These are phyloP conservation scores for Rhinolophus sinicus DNA, from an alignment of 2,113 vertebrate genomes.

Conservation along the genomic window DNA sequence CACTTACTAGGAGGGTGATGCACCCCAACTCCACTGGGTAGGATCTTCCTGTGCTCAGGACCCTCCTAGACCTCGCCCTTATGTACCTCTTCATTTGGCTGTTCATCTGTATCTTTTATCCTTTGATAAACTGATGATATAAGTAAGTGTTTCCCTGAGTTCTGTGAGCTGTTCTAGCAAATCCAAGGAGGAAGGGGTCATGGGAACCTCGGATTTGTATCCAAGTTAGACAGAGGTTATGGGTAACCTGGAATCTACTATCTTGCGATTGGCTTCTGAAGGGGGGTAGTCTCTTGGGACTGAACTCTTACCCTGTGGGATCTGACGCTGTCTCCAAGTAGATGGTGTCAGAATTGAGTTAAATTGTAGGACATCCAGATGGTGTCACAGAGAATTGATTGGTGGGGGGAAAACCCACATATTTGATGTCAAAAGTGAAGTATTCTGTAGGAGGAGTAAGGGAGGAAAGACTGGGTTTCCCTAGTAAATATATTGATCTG, in stretches of 20 bases:
- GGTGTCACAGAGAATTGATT: not conserved
- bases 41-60: not conserved
- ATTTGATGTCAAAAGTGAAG: not conserved
- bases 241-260: not conserved
- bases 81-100: not conserved
- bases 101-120: not conserved
- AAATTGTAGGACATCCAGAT: not conserved
- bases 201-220: not conserved
- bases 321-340: not conserved
- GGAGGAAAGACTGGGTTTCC: not conserved
- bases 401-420: not conserved
- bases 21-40: not conserved
- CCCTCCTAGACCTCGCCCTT: not conserved
- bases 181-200: not conserved
- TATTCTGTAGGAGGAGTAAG: not conserved
- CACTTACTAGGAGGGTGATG: not conserved
- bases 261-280: not conserved
- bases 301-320: not conserved
- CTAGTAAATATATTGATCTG: not conserved
- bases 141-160: not conserved
- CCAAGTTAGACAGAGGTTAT: not conserved
- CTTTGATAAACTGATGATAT: not conserved
- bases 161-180: not conserved
- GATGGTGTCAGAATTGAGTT: constrained; percentile 6
- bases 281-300: not conserved